Conservation (phyloP, 37 sponge, comb jelly and placozoan species). For the Halisarca cf. caerulea region DNA sequence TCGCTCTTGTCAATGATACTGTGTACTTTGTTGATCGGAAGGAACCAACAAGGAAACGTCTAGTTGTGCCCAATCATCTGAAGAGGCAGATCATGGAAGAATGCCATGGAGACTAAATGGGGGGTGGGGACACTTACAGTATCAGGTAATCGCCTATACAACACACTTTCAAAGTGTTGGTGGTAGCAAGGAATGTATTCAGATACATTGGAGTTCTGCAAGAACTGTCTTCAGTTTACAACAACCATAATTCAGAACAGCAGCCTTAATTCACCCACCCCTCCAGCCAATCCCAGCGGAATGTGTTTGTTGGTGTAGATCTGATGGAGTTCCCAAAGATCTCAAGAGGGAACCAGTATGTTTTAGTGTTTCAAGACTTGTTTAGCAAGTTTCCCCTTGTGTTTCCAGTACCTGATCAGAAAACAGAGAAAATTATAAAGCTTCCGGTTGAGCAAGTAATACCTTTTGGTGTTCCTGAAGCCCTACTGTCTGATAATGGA, state of each 20-base stretch:
- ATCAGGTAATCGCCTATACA: conserved; percentile 46
- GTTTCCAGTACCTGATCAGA: conserved; percentile 25
- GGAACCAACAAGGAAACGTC: conserved; percentile 7
- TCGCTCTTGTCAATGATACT: conserved; percentile 38
- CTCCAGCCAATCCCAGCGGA: conserved; percentile 28
- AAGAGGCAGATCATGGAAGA: conserved; percentile 30
- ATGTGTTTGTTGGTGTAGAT: conserved; percentile 14
- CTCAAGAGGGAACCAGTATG: conserved; percentile 18
- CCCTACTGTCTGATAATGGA: conserved; percentile 28
- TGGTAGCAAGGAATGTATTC: conserved; percentile 34
- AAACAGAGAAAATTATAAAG: neutral
- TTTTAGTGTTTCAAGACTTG: conserved; percentile 27
- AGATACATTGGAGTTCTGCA: neutral
- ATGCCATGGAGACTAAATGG: conserved; percentile 32
- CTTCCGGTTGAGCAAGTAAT: conserved; percentile 5
- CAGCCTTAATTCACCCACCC: neutral
- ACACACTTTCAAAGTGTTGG: conserved; percentile 22
- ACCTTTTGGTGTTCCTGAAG: conserved; percentile 45
- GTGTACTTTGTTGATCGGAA: conserved; percentile 42
- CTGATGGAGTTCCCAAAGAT: conserved; percentile 23
- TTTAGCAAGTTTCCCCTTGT: conserved; percentile 31
- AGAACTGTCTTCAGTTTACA: conserved; percentile 33
- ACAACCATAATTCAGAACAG: neutral
- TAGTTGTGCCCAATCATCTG: conserved; percentile 52
- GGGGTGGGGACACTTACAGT: no score